phyloP scores from a whole-genome alignment of 1,140 invertebrate species.

The Batillaria attramentaria region DNA sequence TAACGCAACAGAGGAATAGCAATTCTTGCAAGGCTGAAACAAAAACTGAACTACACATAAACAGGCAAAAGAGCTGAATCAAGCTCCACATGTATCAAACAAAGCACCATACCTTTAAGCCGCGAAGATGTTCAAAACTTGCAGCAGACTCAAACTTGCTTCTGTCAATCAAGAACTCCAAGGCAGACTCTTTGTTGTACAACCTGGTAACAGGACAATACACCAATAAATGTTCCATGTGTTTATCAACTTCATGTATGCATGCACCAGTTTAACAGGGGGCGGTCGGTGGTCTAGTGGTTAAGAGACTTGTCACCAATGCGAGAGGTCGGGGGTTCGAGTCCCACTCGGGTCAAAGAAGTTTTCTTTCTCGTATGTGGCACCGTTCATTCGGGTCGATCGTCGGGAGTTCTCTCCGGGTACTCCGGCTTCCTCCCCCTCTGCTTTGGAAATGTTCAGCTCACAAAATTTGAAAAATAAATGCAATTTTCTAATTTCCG shows the following conservation, averaged over 20 bases:
- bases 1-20: not conserved
- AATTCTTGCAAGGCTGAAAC: not conserved
- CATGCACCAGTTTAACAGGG: too few species aligned
- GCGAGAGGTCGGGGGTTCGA: too few species aligned
- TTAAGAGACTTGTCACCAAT: too few species aligned
- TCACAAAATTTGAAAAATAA: too few species aligned
- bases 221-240: not conserved
- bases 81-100: not conserved
- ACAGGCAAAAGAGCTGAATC: not conserved
- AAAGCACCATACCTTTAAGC: slow-evolving; percentile 79
- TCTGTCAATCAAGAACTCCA: slow-evolving; percentile 91
- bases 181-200: slow-evolving; percentile 94
- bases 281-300: too few species aligned
- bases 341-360: too few species aligned
- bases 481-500: too few species aligned
- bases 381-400: too few species aligned
- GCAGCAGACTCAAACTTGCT: slow-evolving; percentile 65
- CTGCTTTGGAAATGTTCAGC: too few species aligned
- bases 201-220: slow-evolving; percentile 74
- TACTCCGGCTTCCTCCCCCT: too few species aligned
- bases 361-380: too few species aligned
- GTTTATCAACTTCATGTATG: not conserved
- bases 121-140: slow-evolving; percentile 83
- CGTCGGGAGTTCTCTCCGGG: too few species aligned
- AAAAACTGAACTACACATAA: not conserved